These are phyloP conservation scores for Halcyon senegalensis DNA, from an alignment of 2,113 vertebrate species.

Conservation along the genomic window DNA sequence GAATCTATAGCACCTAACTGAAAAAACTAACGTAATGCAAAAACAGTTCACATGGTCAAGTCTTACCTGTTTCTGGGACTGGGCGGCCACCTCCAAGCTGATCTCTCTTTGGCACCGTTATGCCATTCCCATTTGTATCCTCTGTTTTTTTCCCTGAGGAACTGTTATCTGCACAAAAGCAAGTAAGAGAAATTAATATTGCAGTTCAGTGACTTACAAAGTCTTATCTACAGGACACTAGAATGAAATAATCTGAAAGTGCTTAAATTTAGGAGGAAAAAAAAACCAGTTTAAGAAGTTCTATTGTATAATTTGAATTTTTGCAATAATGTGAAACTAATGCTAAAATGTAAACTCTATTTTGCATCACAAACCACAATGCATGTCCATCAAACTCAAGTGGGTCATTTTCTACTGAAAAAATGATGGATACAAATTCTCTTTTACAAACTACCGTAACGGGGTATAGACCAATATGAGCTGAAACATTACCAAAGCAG, in stretches of 20 bases:
- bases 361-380: background rate
- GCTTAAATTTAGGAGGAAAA: background rate
- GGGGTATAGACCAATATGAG: background rate
- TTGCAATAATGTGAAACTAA: background rate
- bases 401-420: background rate
- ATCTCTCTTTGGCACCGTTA: constrained; percentile 77
- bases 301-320: background rate
- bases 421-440: background rate
- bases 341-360: background rate
- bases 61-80: constrained; percentile 87
- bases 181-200: background rate
- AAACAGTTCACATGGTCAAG: background rate
- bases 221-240: background rate
- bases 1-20: background rate
- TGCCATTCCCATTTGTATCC: constrained; percentile 69
- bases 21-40: background rate
- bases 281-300: background rate
- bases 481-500: background rate
- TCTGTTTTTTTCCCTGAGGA: constrained; percentile 73
- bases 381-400: background rate
- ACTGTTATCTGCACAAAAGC: constrained; percentile 69
- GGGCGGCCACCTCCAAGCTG: constrained; percentile 77
- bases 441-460: background rate
- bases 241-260: background rate
- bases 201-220: background rate